These are phyloP conservation scores for Labeo rohita DNA, from an alignment of 2,113 vertebrate genomes.

Conservation along the genomic window DNA sequence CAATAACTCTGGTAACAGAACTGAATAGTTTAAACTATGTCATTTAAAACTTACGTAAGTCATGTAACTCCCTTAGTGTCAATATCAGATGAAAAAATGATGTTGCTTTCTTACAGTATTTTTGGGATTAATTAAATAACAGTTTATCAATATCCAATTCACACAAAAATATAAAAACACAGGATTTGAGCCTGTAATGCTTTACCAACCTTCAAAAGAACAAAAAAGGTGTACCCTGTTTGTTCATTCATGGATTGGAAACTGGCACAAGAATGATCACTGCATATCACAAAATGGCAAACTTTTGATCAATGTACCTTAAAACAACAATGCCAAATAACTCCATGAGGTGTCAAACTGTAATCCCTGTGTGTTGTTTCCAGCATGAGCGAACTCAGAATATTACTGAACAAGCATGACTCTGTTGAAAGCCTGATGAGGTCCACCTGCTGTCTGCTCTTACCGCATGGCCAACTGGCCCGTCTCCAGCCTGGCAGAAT, in stretches of 20 bases:
- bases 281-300: not conserved
- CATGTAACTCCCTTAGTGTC: not conserved
- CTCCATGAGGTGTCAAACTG: not conserved
- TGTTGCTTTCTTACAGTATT: not conserved
- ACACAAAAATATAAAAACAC: not conserved
- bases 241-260: not conserved
- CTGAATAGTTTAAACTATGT: not conserved
- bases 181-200: not conserved
- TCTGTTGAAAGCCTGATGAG: conserved; percentile 4
- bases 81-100: not conserved
- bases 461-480: conserved; percentile 4
- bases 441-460: conserved; percentile 30
- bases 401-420: not conserved
- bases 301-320: not conserved
- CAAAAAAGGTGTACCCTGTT: not conserved
- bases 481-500: conserved; percentile 35
- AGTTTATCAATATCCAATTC: not conserved
- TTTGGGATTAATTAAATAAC: not conserved
- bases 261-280: not conserved
- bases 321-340: not conserved
- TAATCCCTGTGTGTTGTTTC: conserved; percentile 16
- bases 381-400: not conserved
- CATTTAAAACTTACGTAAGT: too few relatives aligned
- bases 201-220: not conserved
- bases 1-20: not conserved